Evolutionary conservation across 2,113 vertebrate genomes (phyloP).

Genomic region (Mirounga angustirostris): DNA sequence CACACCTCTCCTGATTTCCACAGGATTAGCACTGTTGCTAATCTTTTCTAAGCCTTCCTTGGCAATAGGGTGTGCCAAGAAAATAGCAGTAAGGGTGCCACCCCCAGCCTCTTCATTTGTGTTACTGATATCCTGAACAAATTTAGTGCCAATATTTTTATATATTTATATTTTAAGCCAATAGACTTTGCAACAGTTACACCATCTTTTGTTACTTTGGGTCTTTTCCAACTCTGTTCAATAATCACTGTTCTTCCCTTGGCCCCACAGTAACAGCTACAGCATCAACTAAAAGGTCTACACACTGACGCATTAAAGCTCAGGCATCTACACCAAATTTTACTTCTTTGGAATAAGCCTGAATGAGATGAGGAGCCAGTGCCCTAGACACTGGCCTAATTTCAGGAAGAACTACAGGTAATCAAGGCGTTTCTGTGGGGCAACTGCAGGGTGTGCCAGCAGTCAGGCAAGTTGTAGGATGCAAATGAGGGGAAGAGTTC

Average conservation of each 20-base stretch:
- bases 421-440: slow-evolving; percentile 35
- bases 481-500: background rate
- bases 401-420: background rate
- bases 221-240: slow-evolving; percentile 89
- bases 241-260: slow-evolving; percentile 94
- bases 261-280: slow-evolving; percentile 96
- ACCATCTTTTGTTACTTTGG: slow-evolving; percentile 96
- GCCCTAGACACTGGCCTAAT: background rate
- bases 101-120: slow-evolving; percentile 82
- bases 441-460: background rate
- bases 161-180: background rate
- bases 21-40: slow-evolving; percentile 60
- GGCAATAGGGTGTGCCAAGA: slow-evolving; percentile 71
- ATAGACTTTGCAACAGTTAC: slow-evolving; percentile 90
- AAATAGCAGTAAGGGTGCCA: slow-evolving; percentile 93
- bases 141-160: slow-evolving; percentile 92
- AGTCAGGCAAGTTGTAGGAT: background rate
- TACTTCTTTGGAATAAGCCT: slow-evolving; percentile 87
- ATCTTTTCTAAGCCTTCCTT: background rate
- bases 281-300: slow-evolving; percentile 86
- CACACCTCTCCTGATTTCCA: slow-evolving; percentile 93
- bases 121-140: slow-evolving; percentile 97
- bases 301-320: slow-evolving; percentile 86
- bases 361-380: slow-evolving; percentile 86
- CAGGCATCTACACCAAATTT: slow-evolving; percentile 88